Conservation (phyloP, 2,113 vertebrate genomes). For the Passer montanus region DNA sequence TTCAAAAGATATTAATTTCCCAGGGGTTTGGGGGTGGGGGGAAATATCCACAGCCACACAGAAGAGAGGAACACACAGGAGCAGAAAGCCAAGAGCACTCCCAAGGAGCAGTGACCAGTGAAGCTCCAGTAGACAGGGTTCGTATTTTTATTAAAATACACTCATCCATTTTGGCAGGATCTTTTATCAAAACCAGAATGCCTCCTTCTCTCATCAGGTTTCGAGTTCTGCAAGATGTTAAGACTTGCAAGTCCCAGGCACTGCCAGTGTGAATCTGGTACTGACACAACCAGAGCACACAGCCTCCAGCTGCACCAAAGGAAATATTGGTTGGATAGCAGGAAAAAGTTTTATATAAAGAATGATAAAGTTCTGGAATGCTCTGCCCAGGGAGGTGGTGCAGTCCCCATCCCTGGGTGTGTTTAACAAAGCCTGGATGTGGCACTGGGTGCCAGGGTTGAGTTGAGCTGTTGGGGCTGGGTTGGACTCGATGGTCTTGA, state of each 20-base stretch:
- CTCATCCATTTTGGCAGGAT: neutral
- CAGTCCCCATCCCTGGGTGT: neutral
- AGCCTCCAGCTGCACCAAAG: neutral
- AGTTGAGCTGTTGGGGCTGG: neutral
- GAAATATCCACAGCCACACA: neutral
- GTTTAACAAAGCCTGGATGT: neutral
- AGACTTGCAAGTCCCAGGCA: neutral
- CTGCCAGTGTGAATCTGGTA: neutral
- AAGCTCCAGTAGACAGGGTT: neutral
- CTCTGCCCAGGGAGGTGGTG: neutral
- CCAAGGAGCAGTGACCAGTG: neutral
- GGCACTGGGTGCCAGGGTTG: neutral
- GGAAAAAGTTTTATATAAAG: neutral
- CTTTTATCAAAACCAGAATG: neutral
- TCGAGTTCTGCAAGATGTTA: neutral
- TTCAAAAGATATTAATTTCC: neutral
- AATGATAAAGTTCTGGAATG: neutral
- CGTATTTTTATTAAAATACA: neutral
- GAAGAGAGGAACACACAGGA: neutral
- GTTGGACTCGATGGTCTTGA: neutral
- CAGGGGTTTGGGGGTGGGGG: neutral
- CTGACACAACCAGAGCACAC: neutral
- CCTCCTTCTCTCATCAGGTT: neutral
- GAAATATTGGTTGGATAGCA: fast-evolving
- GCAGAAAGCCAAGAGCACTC: neutral